A percentile compares a stretch with the other conserved stretches of the same genome.
phyloP scores from a whole-genome alignment of 2,797 vertebrate species.

The Cichlasoma orientale region DNA sequence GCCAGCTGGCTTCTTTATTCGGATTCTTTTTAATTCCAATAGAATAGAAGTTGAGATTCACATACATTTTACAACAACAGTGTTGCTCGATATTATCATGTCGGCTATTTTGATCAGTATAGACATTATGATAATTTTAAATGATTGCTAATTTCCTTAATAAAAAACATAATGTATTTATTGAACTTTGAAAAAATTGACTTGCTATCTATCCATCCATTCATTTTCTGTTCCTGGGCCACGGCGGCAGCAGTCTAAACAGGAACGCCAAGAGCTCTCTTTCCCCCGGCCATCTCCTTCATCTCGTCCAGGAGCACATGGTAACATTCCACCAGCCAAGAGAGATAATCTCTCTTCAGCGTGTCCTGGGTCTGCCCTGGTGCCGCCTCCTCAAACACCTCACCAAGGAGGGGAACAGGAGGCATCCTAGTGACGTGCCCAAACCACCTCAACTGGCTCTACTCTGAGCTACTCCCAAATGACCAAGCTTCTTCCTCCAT shows the following conservation, averaged over 20 bases:
- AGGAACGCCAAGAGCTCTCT: background rate
- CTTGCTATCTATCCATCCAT: background rate
- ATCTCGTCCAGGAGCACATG: background rate
- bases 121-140: background rate
- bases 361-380: background rate
- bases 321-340: background rate
- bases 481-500: background rate
- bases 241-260: background rate
- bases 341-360: background rate
- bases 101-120: background rate
- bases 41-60: background rate
- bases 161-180: too few species aligned
- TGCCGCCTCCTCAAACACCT: too few species aligned
- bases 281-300: rapidly evolving
- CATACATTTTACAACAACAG: background rate
- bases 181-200: background rate
- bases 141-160: too few species aligned
- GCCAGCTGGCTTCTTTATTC: background rate
- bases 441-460: background rate
- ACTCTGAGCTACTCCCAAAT: background rate
- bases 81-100: background rate
- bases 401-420: too few species aligned
- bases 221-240: background rate
- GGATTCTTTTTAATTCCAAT: background rate
- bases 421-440: background rate